These are phyloP conservation scores for Sebastes elongatus DNA, from an alignment of 2,797 vertebrate species.

Conservation along the genomic window DNA sequence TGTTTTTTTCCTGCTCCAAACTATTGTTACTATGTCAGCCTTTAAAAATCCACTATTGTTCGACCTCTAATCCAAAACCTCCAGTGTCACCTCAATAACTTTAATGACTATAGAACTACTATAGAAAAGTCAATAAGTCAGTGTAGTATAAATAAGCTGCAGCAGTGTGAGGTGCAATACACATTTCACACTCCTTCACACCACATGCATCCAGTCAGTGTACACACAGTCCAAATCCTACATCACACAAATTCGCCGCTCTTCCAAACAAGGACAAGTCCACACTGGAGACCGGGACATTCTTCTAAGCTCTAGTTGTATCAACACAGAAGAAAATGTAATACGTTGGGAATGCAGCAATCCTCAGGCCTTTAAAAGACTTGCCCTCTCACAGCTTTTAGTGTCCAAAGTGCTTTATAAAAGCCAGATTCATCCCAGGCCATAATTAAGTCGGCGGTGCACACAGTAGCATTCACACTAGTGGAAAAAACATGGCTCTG, in stretches of 20 bases:
- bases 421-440: constrained; percentile 43
- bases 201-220: not conserved
- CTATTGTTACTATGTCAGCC: too few species aligned
- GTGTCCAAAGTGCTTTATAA: constrained; percentile 20
- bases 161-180: not conserved
- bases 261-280: constrained; percentile 77
- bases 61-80: not conserved
- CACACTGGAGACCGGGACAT: constrained; percentile 35
- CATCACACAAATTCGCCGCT: constrained; percentile 18
- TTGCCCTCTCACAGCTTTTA: constrained; percentile 1
- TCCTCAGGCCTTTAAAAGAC: constrained; percentile 14
- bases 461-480: constrained; percentile 35
- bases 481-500: constrained; percentile 13
- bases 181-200: not conserved
- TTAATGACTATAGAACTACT: not conserved
- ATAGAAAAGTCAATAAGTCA: not conserved
- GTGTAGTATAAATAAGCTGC: not conserved
- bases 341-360: constrained; percentile 45
- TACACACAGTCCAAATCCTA: constrained; percentile 31
- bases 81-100: not conserved
- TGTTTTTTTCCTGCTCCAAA: too few species aligned
- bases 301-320: constrained; percentile 64
- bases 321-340: constrained; percentile 67
- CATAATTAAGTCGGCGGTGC: constrained; percentile 22
- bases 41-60: too few species aligned